Conservation (phyloP, 35 echinoderm and acorn worm genomes). For the Nesometra sesokonis region DNA sequence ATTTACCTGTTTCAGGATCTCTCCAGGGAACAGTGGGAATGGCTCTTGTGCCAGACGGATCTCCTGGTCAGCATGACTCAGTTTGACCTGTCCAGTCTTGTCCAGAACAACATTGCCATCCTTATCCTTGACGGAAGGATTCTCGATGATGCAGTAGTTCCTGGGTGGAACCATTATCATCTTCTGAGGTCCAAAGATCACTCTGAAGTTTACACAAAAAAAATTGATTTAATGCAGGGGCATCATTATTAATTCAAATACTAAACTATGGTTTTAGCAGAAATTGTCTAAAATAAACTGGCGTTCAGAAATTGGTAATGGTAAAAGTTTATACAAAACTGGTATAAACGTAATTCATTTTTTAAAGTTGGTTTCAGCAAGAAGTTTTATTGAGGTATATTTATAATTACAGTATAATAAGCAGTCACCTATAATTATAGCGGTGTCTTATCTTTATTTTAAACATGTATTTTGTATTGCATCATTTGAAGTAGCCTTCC, state of each 20-base stretch:
- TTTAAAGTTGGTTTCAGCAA: too few species aligned
- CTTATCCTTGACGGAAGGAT: slow-evolving; percentile 55
- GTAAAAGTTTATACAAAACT: background rate
- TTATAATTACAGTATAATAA: too few species aligned
- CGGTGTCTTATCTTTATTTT: too few species aligned
- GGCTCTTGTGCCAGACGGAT: slow-evolving; percentile 84
- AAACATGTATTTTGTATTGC: too few species aligned
- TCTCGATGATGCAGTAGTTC: slow-evolving; percentile 94
- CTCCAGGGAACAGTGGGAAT: slow-evolving; percentile 93
- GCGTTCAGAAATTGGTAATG: background rate
- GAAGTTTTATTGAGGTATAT: too few species aligned
- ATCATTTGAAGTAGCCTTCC: too few species aligned
- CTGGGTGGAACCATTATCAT: slow-evolving; percentile 94
- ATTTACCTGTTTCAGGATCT: slow-evolving; percentile 80
- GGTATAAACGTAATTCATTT: background rate
- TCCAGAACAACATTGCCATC: slow-evolving; percentile 57
- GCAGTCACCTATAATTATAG: too few species aligned
- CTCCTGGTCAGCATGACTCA: slow-evolving; percentile 87
- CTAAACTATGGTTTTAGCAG: too few species aligned
- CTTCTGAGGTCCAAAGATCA: slow-evolving; percentile 91
- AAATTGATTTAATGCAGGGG: too few species aligned
- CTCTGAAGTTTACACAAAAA: slow-evolving; percentile 19
- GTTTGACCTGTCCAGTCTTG: slow-evolving; percentile 71
- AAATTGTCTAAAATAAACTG: too few species aligned
- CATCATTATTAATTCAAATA: too few species aligned